Conservation (phyloP, 2,888 invertebrate species). For the Piscicola geometra region DNA sequence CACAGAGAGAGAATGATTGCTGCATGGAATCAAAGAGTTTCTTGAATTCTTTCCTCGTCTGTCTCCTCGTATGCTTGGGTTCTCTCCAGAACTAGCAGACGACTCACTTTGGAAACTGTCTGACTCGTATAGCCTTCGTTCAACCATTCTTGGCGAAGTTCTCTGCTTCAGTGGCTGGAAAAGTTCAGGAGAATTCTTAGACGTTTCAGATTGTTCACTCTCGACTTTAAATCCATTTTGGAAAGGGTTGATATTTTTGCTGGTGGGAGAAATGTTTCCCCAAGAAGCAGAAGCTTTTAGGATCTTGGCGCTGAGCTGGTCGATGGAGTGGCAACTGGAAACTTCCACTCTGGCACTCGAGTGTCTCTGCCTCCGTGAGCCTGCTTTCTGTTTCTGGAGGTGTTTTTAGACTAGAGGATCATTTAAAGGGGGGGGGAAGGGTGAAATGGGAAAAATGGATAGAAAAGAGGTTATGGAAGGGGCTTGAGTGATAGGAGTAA, state of each 20-base stretch:
- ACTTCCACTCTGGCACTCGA: no score
- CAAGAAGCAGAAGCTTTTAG: slow-evolving; percentile 11
- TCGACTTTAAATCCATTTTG: neutral
- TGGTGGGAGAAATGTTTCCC: slow-evolving; percentile 28
- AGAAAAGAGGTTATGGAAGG: neutral
- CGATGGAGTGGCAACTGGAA: slow-evolving; percentile 22
- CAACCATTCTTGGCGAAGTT: no score
- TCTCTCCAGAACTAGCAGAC: no score
- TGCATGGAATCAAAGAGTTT: no score
- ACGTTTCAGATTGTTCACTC: neutral
- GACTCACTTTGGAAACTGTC: no score
- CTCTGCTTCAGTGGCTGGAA: neutral
- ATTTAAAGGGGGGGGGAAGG: neutral
- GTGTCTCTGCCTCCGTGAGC: neutral
- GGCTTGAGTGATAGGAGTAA: no score
- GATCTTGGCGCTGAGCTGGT: neutral
- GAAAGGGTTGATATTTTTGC: neutral
- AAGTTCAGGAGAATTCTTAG: neutral
- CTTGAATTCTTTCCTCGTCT: no score
- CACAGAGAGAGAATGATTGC: no score
- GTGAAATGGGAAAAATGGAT: neutral
- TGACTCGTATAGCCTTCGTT: no score
- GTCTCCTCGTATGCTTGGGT: no score
- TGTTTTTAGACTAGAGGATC: neutral
- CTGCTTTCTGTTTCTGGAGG: neutral